Conservation (phyloP, 2,888 invertebrate genomes). For the Drosophila greeni region DNA sequence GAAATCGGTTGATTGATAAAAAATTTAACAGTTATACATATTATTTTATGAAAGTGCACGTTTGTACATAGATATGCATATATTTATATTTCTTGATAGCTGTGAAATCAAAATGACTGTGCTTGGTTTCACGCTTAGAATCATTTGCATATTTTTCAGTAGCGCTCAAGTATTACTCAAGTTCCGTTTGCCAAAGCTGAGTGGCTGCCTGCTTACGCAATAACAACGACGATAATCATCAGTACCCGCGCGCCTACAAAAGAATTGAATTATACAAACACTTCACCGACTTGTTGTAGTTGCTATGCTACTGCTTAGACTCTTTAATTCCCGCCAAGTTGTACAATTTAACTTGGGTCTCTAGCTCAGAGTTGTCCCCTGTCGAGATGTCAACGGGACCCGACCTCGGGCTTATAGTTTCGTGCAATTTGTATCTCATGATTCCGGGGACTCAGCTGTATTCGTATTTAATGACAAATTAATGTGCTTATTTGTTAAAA, state of each 20-base stretch:
- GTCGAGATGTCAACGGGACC: slow-evolving; percentile 47
- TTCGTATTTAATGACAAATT: slow-evolving; percentile 46
- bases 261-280: slow-evolving; percentile 21
- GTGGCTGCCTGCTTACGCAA: slow-evolving; percentile 38
- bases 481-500: slow-evolving; percentile 64
- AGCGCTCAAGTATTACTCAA: slow-evolving; percentile 12
- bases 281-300: not conserved
- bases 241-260: slow-evolving; percentile 14
- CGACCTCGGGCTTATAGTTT: slow-evolving; percentile 62
- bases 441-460: slow-evolving; percentile 51
- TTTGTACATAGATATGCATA: not conserved
- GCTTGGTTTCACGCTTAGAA: slow-evolving; percentile 7
- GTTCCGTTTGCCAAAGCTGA: slow-evolving; percentile 4
- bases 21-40: not conserved
- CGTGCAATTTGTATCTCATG: slow-evolving; percentile 67
- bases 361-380: slow-evolving; percentile 7
- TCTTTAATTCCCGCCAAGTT: slow-evolving; percentile 16
- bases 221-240: slow-evolving; percentile 33
- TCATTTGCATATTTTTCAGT: slow-evolving; percentile 30
- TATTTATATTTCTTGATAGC: not conserved
- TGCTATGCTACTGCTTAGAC: not conserved
- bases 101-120: slow-evolving; percentile 7
- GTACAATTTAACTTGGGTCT: slow-evolving; percentile 50
- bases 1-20: slow-evolving; percentile 6
- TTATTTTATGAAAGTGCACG: not conserved